Conservation (phyloP, 2,797 vertebrate genomes). For the Eidolon dupreanum region DNA sequence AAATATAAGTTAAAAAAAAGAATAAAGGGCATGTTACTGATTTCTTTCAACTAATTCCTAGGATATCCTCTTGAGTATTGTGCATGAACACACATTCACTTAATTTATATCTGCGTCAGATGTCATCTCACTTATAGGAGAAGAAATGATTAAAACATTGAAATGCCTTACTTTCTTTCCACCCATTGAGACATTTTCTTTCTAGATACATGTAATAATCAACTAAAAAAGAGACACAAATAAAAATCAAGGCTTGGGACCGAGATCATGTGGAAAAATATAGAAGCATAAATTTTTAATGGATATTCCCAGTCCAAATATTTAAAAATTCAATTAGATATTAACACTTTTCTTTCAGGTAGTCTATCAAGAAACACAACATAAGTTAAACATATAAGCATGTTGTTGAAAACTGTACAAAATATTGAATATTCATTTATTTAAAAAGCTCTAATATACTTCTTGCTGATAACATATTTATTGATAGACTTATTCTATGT, state of each 20-base stretch:
- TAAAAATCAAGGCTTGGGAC: neutral
- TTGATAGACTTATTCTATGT: neutral
- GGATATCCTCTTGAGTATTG: neutral
- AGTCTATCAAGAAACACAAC: neutral
- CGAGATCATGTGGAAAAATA: neutral
- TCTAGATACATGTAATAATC: neutral
- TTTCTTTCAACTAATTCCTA: conserved; percentile 29
- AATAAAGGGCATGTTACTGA: neutral
- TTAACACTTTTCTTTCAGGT: neutral
- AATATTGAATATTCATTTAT: neutral
- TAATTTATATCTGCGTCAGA: neutral
- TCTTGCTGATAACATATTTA: conserved; percentile 10
- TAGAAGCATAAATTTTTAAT: neutral
- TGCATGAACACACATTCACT: neutral
- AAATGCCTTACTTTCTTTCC: neutral
- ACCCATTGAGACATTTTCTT: neutral
- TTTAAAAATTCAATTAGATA: conserved; percentile 2
- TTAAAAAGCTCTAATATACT: neutral
- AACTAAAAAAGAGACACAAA: conserved; percentile 1
- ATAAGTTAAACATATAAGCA: neutral
- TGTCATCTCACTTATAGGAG: neutral
- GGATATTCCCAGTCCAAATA: conserved; percentile 4
- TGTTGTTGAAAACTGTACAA: neutral
- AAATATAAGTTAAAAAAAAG: neutral
- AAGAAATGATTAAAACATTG: neutral